These are phyloP conservation scores for Lepisosteus oculatus DNA, from an alignment of 2,113 vertebrate species.

Conservation along the genomic window DNA sequence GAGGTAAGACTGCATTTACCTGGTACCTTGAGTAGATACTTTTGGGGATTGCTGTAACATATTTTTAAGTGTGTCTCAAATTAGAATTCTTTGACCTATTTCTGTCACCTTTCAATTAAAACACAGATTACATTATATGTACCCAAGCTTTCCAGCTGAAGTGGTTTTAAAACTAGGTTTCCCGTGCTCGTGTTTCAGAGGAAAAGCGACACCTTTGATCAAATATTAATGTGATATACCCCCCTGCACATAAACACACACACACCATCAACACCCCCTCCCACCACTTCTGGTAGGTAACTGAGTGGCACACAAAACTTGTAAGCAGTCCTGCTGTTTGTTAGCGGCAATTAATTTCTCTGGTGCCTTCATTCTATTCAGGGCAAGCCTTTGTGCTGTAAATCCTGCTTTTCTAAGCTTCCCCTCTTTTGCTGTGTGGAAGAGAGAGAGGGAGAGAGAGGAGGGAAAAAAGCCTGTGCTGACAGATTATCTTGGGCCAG, in stretches of 20 bases:
- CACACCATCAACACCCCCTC: constrained; percentile 45
- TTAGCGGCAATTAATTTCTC: constrained; percentile 99
- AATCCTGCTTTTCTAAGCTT: constrained; percentile 95
- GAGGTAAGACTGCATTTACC: no score
- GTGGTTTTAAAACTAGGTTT: constrained; percentile 31
- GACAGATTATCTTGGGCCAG: constrained; percentile 98
- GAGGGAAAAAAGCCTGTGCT: constrained; percentile 80
- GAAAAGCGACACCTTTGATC: constrained; percentile 43
- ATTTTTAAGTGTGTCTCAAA: background rate
- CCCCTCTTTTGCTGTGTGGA: constrained; percentile 76
- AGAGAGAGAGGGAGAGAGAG: constrained; percentile 41
- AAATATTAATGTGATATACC: constrained; percentile 39
- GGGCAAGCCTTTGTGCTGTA: constrained; percentile 92
- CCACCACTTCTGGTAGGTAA: constrained; percentile 82
- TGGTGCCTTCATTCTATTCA: constrained; percentile 96
- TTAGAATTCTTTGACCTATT: background rate
- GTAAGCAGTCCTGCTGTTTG: constrained; percentile 98
- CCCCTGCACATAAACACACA: constrained; percentile 23
- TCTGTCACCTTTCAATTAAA: background rate
- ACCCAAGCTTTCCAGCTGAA: constrained; percentile 24
- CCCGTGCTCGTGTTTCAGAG: constrained; percentile 38
- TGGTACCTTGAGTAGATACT: no score
- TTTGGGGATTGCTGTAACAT: no score
- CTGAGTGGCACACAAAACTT: constrained; percentile 90
- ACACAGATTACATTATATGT: background rate